These are phyloP conservation scores for Caenorhabditis japonica DNA, from an alignment of 2,888 invertebrate genomes.

Conservation along the genomic window DNA sequence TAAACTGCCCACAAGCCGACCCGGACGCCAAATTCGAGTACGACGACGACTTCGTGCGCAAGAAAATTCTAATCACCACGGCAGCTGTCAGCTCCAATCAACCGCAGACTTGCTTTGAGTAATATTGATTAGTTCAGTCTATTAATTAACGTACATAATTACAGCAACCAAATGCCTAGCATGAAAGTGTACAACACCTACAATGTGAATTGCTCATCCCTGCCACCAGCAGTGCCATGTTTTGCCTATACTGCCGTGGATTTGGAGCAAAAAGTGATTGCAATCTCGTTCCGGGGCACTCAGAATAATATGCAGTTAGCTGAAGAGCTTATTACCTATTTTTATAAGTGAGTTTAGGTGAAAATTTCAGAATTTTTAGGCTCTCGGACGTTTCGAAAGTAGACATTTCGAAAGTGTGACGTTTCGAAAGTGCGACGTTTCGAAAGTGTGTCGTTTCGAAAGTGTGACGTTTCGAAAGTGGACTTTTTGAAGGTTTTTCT, in stretches of 20 bases:
- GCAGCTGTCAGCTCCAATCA: conserved; percentile 32
- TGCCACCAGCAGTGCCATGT: conserved; percentile 21
- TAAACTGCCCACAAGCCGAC: conserved; percentile 36
- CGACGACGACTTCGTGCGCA: conserved; percentile 35
- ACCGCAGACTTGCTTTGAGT: conserved; percentile 43
- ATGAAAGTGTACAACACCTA: conserved; percentile 25
- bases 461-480: no score
- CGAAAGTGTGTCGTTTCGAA: no score
- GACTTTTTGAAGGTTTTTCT: no score
- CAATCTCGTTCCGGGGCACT: conserved; percentile 24
- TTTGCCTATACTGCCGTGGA: conserved; percentile 45
- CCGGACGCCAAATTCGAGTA: conserved; percentile 26
- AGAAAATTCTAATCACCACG: conserved; percentile 35
- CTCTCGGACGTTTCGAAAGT: no score
- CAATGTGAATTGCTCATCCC: conserved; percentile 20
- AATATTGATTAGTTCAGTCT: no score
- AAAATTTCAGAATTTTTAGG: neutral
- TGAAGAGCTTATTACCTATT: conserved; percentile 23
- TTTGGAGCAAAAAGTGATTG: conserved; percentile 30
- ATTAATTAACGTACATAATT: neutral
- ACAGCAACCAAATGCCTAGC: conserved; percentile 37
- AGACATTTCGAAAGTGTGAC: no score
- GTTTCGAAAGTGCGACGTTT: no score
- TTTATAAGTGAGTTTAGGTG: conserved; percentile 30
- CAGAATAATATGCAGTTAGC: conserved; percentile 20